These are phyloP conservation scores for Alsophila aescularia DNA, from an alignment of 2,888 invertebrate genomes.

Conservation along the genomic window DNA sequence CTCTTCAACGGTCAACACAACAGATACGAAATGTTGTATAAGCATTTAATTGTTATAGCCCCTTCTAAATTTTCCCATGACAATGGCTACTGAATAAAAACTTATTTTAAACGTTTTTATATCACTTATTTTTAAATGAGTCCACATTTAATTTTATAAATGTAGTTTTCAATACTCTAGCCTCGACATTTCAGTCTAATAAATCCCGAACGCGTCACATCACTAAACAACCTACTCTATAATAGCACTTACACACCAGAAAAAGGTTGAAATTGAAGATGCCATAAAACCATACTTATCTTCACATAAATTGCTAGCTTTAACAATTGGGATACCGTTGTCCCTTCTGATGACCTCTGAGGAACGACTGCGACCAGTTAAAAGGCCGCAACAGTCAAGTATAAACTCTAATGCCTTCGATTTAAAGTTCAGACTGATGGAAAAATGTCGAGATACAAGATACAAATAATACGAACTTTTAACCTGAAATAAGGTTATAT, in stretches of 20 bases:
- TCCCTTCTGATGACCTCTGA: slow-evolving; percentile 51
- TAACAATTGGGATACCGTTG: slow-evolving; percentile 55
- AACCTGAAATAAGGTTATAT: slow-evolving; percentile 27
- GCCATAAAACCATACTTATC: slow-evolving; percentile 57
- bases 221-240: slow-evolving; percentile 38
- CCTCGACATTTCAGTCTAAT: background rate
- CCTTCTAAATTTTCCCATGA: no score
- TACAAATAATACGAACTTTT: slow-evolving; percentile 18
- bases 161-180: background rate
- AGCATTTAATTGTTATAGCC: no score
- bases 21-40: no score
- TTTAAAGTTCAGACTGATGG: background rate
- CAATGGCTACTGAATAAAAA: no score
- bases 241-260: slow-evolving; percentile 26
- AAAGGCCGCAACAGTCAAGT: slow-evolving; percentile 18
- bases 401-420: background rate
- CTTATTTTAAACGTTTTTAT: no score
- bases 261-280: slow-evolving; percentile 48
- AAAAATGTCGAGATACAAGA: slow-evolving; percentile 9
- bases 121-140: no score
- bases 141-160: no score
- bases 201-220: slow-evolving; percentile 30
- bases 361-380: slow-evolving; percentile 44
- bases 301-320: slow-evolving; percentile 58
- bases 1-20: no score